Base-by-base conservation (phyloP, 2,888 invertebrate species). In the Dicycla oo region DNA sequence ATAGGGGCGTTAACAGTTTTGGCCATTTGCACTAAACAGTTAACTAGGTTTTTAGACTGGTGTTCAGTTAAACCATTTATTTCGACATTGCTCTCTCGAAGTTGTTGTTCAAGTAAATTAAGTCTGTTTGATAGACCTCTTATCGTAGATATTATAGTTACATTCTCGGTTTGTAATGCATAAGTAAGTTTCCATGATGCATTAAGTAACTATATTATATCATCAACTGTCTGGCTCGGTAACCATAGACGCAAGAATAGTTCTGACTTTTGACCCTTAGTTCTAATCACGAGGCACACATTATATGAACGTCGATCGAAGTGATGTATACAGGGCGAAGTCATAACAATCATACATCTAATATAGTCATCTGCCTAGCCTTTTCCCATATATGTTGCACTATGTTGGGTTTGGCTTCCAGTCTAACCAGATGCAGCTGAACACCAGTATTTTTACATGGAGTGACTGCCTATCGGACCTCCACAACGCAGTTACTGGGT, bases 231-330 rank as follows among this genome's bases (percentile, higher is more conserved):
- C 47, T 47, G 30, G n/a, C 57, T 67, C 38, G 13, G 20, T 58
- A 68, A 58, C 26, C 11, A 56, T 11, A 75, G 43, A 57, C 49
- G 20, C 49, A 66, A 45, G 51, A 53, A 15, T 34, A 45, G 15
- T 20, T 38, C 45, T 75, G 73, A 68, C 73, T 53, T 73, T 58
- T 76, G 73, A 73, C 73, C 73, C 76, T 5, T 20, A 76, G 45
- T 51, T 57, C 57, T 67, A 73, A 73, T 73, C 58, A 73, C 69
- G 57, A 49, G 45, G 76, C 57, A 40, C 38, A 58, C 66, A 75
- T 56, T 45, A 64, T 74, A 64, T 23, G n/a, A n/a, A n/a, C 34
- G n/a, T 23, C 23, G 13, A 68, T 58, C 49, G 20, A 23, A 38
- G n/a, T 51, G 26, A 40, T 38, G 30, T 3, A 20, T 30, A 66